Evolutionary conservation across 2,888 invertebrate genomes (phyloP).

Genomic region (Drosophila kuntzei): DNA sequence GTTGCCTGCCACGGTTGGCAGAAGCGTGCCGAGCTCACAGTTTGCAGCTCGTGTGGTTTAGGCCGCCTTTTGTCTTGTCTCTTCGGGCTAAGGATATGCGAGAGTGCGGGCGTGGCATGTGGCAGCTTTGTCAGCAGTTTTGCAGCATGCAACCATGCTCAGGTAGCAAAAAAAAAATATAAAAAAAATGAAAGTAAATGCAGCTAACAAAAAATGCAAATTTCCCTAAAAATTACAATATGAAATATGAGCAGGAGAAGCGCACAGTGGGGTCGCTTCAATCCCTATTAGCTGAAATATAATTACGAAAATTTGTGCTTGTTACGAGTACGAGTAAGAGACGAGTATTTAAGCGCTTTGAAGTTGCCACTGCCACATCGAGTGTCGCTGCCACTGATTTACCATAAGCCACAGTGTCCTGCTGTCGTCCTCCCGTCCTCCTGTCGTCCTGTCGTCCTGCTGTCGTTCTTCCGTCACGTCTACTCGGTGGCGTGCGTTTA

Average conservation of each 20-base stretch:
- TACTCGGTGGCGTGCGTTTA: constrained; percentile 62
- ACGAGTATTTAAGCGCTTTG: constrained; percentile 1
- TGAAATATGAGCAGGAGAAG: constrained; percentile 54
- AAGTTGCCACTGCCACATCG: constrained; percentile 9
- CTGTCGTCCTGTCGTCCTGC: constrained; percentile 16
- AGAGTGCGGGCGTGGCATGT: constrained; percentile 4
- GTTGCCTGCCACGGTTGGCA: constrained; percentile 34
- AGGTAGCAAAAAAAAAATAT: too few species aligned
- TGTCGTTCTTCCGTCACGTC: constrained; percentile 41
- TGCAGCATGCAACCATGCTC: constrained; percentile 40
- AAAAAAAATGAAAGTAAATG: constrained; percentile 36
- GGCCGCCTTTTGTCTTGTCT: constrained; percentile 37
- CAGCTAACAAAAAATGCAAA: constrained; percentile 65
- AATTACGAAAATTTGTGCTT: constrained; percentile 59
- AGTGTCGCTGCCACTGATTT: constrained; percentile 43
- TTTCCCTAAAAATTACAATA: constrained; percentile 57
- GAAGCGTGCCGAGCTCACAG: constrained; percentile 31
- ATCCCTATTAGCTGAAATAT: constrained; percentile 54
- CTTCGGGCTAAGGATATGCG: constrained; percentile 9
- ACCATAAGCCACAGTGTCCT: constrained; percentile 52
- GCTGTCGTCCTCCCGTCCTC: constrained; percentile 15
- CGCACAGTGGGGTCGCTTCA: not conserved
- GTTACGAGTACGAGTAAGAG: constrained; percentile 21
- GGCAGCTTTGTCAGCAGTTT: constrained; percentile 69
- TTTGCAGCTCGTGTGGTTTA: constrained; percentile 25